Base-by-base conservation (phyloP, 1,140 invertebrate genomes). In the Acromyrmex heyeri region DNA sequence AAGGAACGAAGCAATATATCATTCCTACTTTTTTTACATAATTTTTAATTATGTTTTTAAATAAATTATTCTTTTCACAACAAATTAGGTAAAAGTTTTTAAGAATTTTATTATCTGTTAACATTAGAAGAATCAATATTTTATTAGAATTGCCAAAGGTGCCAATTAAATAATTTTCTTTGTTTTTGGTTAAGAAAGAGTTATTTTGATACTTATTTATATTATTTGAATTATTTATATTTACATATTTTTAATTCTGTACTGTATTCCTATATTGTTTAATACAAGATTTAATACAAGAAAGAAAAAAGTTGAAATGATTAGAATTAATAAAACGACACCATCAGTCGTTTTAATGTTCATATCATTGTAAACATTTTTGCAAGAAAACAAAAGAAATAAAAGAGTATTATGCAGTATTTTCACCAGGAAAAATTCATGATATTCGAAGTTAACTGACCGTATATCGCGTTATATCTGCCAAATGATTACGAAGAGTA, bases 371-470 rank as follows among this genome's bases (percentile, higher is more conserved):
- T 3, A 21, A 79, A 38, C 5, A 6, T 55, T 57, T 55, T 30
- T 55, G 30, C 16, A 38, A 70, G n/a, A 70, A 44, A 34, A 21
- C 4, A 67, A 79, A 24, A 55, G n/a, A 0, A 55, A 69, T 34
- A 27, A 55, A 8, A 55, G 5, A 38, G 1, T 18, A 14, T 18
- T 21, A 8, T 21, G 12, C 14, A 30, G 12, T 79, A 21, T 55
- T 70, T 55, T 34, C 10, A 6, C 30, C 16, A 8, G 5, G 2
- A 70, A 81, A 81, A 81, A 70, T 81, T 70, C 16, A 81, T 21
- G 44, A 34, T n/a, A 27, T 24, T 30, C 27, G 30, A 2, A 48
- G 7, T 69, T 69, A 38, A 70, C 14, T 55, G 30, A 53, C 44
- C 14, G 14, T 67, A 24, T n/a, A 55, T 3, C 64, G n/a, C 65